Conservation (phyloP, 2,888 invertebrate genomes). For the Perdita meconis region DNA sequence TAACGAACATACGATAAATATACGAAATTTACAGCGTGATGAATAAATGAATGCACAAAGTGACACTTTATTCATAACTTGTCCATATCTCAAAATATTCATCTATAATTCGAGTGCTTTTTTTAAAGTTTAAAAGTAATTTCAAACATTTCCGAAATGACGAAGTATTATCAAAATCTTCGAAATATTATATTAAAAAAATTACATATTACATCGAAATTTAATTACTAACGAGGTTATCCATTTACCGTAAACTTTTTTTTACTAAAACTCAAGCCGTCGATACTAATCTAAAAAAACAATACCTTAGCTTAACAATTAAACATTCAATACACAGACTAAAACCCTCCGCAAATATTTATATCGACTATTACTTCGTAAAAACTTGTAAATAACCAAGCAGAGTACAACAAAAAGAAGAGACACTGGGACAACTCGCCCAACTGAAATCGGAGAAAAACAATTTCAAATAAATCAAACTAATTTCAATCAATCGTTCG, state of each 20-base stretch:
- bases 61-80: too few species aligned
- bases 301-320: not conserved
- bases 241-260: not conserved
- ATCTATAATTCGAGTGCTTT: too few species aligned
- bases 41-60: too few species aligned
- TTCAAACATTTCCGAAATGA: too few species aligned
- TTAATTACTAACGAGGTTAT: slow-evolving; percentile 16
- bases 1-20: too few species aligned
- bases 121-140: too few species aligned
- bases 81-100: too few species aligned
- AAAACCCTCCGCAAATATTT: not conserved
- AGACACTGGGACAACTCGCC: not conserved
- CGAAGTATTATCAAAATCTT: too few species aligned
- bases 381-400: not conserved
- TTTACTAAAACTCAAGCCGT: not conserved
- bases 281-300: not conserved
- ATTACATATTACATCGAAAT: not conserved
- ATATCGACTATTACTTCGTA: not conserved
- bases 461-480: not conserved
- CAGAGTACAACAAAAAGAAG: slow-evolving; percentile 10
- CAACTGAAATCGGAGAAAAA: slow-evolving; percentile 1
- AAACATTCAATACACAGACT: not conserved
- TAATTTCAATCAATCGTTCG: not conserved
- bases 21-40: too few species aligned
- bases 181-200: too few species aligned